Base-by-base conservation (phyloP, 2,113 vertebrate species). In the Eurystomus gularis region DNA sequence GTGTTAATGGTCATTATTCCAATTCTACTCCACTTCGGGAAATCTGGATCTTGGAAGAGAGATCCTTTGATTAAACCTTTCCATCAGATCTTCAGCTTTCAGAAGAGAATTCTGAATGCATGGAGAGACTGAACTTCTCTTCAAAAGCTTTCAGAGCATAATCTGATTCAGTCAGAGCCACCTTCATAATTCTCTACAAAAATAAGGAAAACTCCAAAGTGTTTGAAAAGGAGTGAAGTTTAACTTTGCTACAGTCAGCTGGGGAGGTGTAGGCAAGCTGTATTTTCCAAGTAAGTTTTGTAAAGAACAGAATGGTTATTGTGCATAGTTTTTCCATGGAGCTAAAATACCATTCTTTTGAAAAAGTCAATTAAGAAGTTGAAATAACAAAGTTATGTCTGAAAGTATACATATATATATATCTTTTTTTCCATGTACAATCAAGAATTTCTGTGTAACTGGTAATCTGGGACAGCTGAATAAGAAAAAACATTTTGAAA, bases 81-180 rank as follows among this genome's bases (percentile, higher is more conserved):
- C 46, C 0, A 1, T 94, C 51, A 49, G 17, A 23, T 91, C 95
- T 83, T 90, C 52, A 92, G 37, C 31, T n/a, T 81, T 35, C 82
- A 89, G 42, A 96, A 92, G 78, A 87, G 35, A 90, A 69, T 87
- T 91, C 54, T 76, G 39, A 65, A 61, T 93, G 48, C 72, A 77
- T 81, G 79, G 62, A 84, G 95, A 97, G 75, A 92, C 72, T 71
- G 64, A 93, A 72, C 37, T 94, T 96, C 37, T 88, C 85, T 97
- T 97, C 86, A 93, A 95, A 97, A 95, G 62, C 61, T 93, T 94
- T 95, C 60, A 65, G 58, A 86, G 29, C 35, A 60, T 95, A 94
- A 93, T 91, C 96, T 90, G 58, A 84, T 88, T 80, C 73, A 90
- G 57, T 89, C 66, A 96, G 88, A 94, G 58, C 72, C 57, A 54